These are phyloP conservation scores for Spheniscus humboldti DNA, from an alignment of 2,797 vertebrate genomes.

Conservation along the genomic window DNA sequence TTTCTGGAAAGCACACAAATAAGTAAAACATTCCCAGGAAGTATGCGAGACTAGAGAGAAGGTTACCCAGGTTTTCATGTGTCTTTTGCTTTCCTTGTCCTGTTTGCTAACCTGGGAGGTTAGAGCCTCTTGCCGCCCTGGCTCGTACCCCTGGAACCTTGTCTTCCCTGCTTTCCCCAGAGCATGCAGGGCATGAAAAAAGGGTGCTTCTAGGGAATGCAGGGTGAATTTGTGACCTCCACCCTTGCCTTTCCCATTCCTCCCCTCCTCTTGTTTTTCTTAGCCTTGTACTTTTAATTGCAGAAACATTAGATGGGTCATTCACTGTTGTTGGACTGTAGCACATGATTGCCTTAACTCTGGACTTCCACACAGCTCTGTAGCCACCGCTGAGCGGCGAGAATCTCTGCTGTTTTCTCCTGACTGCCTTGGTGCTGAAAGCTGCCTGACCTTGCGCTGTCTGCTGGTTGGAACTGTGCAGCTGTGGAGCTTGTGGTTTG, in stretches of 20 bases:
- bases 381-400: not conserved
- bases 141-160: not conserved
- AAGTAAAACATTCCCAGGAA: constrained; percentile 42
- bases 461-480: not conserved
- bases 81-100: not conserved
- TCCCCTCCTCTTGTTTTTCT: not conserved
- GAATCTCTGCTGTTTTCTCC: not conserved
- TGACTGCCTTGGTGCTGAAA: not conserved
- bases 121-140: not conserved
- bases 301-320: not conserved
- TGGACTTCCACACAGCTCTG: not conserved
- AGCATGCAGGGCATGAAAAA: not conserved
- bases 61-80: not conserved
- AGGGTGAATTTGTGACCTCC: not conserved
- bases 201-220: not conserved
- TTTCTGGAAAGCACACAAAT: constrained; percentile 40
- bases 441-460: not conserved
- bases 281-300: not conserved
- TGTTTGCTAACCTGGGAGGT: not conserved
- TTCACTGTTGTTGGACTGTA: not conserved
- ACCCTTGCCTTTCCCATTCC: not conserved
- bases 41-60: not conserved
- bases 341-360: not conserved
- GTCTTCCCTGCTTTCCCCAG: not conserved
- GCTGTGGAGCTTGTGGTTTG: constrained; percentile 40